These are phyloP conservation scores for Nicator chloris DNA, from an alignment of 2,113 vertebrate genomes.

Conservation along the genomic window DNA sequence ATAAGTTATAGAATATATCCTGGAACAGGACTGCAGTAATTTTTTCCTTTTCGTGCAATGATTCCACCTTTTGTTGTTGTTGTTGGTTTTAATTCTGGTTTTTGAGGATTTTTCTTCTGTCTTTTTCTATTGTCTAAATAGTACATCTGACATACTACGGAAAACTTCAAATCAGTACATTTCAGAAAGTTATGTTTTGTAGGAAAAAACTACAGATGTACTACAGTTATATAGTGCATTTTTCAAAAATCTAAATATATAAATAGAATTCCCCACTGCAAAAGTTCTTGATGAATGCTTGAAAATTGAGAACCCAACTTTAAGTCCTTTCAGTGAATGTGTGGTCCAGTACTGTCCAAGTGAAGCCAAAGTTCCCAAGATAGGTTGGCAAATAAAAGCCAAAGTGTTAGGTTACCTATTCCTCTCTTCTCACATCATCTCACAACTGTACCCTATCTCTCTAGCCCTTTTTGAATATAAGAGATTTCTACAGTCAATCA, in stretches of 20 bases:
- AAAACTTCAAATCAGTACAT: neutral
- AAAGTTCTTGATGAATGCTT: neutral
- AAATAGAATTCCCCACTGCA: neutral
- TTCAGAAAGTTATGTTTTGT: neutral
- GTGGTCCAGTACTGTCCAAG: neutral
- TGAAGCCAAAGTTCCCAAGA: neutral
- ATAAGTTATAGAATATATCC: neutral
- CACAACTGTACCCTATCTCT: neutral
- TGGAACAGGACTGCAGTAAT: neutral
- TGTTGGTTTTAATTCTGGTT: neutral
- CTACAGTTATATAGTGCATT: neutral
- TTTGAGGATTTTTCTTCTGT: fast-evolving
- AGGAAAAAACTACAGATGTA: neutral
- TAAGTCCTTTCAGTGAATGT: neutral
- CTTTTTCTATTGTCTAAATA: neutral
- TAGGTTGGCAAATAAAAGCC: neutral
- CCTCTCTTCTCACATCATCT: neutral
- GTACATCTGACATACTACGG: neutral
- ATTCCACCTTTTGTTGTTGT: neutral
- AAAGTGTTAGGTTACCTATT: neutral
- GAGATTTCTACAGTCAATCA: neutral
- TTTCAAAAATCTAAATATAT: neutral
- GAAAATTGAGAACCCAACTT: neutral
- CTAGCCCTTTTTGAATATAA: neutral
- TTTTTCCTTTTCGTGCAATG: neutral